These are phyloP conservation scores for Haemorhous mexicanus DNA, from an alignment of 2,113 vertebrate species.

Conservation along the genomic window DNA sequence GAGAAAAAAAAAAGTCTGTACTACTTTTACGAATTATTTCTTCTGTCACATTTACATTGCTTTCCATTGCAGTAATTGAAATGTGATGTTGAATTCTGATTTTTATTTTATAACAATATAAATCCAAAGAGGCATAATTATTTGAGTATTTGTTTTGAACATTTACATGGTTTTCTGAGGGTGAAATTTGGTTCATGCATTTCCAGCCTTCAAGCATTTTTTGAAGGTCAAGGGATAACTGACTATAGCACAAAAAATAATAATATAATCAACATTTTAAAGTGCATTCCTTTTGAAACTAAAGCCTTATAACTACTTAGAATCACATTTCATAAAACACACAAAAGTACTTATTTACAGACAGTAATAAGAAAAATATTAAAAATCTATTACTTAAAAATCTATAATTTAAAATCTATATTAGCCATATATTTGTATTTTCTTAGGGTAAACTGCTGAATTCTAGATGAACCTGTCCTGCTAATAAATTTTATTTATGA, in stretches of 20 bases:
- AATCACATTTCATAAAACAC: not conserved
- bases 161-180: not conserved
- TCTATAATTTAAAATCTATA: not conserved
- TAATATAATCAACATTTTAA: not conserved
- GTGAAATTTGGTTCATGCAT: not conserved
- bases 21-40: not conserved
- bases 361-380: constrained; percentile 14
- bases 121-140: not conserved
- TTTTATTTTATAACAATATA: not conserved
- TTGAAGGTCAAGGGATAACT: not conserved
- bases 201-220: not conserved
- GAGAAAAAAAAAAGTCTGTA: not conserved
- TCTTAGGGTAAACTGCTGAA: not conserved
- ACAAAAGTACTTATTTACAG: not conserved
- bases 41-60: not conserved
- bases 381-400: not conserved
- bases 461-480: not conserved
- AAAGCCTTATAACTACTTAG: not conserved
- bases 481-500: constrained; percentile 32
- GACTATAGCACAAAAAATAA: not conserved
- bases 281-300: not conserved
- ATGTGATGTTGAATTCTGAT: not conserved
- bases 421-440: not conserved
- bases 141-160: not conserved
- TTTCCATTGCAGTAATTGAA: not conserved